Conservation (phyloP, 2,113 vertebrate species). For the Bubalus kerabau region DNA sequence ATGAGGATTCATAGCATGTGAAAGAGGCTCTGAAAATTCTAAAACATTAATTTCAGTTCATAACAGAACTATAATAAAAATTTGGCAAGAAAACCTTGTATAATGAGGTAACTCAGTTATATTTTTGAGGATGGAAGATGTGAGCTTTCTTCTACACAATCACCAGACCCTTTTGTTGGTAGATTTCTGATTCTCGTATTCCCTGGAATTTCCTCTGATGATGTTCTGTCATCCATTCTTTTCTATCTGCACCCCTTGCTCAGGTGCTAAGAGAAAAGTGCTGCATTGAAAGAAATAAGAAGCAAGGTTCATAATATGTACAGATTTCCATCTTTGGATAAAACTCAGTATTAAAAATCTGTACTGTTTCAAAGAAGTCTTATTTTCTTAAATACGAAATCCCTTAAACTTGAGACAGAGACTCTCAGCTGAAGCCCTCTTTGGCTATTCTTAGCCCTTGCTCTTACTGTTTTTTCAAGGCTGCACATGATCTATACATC, state of each 20-base stretch:
- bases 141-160: background rate
- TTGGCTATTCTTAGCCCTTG: background rate
- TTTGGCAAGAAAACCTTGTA: background rate
- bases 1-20: background rate
- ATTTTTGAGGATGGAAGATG: background rate
- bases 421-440: background rate
- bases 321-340: background rate
- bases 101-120: background rate
- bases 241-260: background rate
- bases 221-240: rapidly evolving
- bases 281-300: background rate
- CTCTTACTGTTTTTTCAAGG: background rate
- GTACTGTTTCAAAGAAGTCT: background rate
- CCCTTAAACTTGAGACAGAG: background rate
- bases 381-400: constrained; percentile 7
- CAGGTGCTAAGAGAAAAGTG: background rate
- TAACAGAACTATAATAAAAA: background rate
- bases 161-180: background rate
- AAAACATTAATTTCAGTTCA: background rate
- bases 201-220: background rate
- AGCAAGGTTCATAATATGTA: background rate
- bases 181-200: background rate
- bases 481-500: background rate
- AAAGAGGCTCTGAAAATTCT: background rate
- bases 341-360: background rate